phyloP scores from a whole-genome alignment of 2,888 invertebrate genomes.

The Megastigmus dorsalis region DNA sequence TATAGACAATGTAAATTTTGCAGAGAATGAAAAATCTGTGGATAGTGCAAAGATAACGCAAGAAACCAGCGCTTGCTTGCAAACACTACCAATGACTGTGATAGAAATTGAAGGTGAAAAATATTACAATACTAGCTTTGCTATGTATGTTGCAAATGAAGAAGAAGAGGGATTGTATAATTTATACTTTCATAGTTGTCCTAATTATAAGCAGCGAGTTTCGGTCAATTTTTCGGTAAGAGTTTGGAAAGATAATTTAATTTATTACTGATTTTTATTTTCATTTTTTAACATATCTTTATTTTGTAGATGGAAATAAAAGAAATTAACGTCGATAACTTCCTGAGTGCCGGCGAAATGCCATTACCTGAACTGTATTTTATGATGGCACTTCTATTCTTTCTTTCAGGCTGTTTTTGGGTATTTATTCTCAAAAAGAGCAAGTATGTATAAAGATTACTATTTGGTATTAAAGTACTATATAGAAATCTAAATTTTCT shows the following conservation, averaged over 20 bases:
- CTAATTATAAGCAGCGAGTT: constrained; percentile 78
- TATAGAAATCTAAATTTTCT: not conserved
- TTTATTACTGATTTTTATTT: constrained; percentile 9
- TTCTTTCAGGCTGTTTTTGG: constrained; percentile 94
- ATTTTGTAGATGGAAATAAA: constrained; percentile 85
- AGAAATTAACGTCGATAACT: constrained; percentile 90
- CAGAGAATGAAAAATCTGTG: constrained; percentile 39
- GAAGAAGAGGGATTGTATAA: constrained; percentile 95
- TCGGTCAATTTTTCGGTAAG: constrained; percentile 84
- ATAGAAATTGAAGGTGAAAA: constrained; percentile 76
- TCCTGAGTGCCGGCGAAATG: constrained; percentile 96
- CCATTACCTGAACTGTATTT: constrained; percentile 94
- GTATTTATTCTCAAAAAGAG: constrained; percentile 89
- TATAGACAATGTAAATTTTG: constrained; percentile 11
- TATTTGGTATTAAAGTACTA: not conserved
- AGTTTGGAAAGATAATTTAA: constrained; percentile 7
- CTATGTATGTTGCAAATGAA: constrained; percentile 83
- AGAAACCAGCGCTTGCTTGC: constrained; percentile 42
- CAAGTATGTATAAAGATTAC: constrained; percentile 76
- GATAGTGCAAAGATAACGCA: constrained; percentile 3
- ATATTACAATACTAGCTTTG: constrained; percentile 83
- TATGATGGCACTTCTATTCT: constrained; percentile 92
- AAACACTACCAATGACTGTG: constrained; percentile 78
- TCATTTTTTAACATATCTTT: constrained; percentile 6
- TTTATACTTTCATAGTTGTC: constrained; percentile 96